Base-by-base conservation (phyloP, 2,888 invertebrate species). In the Osmoderma eremita region DNA sequence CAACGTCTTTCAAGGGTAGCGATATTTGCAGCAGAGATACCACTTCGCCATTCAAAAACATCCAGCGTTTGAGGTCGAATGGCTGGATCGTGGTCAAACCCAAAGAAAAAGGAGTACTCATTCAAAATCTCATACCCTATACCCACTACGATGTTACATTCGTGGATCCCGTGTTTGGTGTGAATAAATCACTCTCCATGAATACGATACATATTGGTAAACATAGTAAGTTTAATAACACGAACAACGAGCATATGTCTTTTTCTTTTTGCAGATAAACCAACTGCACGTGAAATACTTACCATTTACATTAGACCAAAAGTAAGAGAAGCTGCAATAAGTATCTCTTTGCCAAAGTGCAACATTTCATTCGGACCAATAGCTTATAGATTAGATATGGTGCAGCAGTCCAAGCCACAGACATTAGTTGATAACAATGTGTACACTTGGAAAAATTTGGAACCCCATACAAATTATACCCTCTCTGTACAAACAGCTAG, bases 91-190 rank as follows among this genome's bases (percentile, higher is more conserved):
- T 77, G 13, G 77, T 76, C 3, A 45, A 58, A 45, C 45, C 58
- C 12, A 77, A 75, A 68, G 69, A 71, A 4, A 79, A 74, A 64
- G 71, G 76, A 69, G 66, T 79, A 2, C 62, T 71, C 24, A 70
- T 81, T 17, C 69, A 74, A 0, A 72, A 78, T 67, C 70, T 81
- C 12, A 56, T 79, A 17, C 81, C 80, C 1, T 79, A 74, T 65
- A 81, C 81, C 0, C 45, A 70, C 12, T 81, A 81, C 64, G 77
- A 77, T 58, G 69, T 81, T 12, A 77, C 75, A 1, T 71, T 81
- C 24, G 77, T 75, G 1, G 76, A 78, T 63, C 73, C 79, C 38
- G 66, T 81, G 12, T 78, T 78, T 63, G 76, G 75, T 49, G 72
- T 70, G 13, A 75, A 75, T 15, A 73, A 75, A 61, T 61, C 68